Percentiles rank a stretch among this genome's conserved stretches.
phyloP scores from a whole-genome alignment of 1,140 invertebrate genomes.

The Nixonia krombeini region DNA sequence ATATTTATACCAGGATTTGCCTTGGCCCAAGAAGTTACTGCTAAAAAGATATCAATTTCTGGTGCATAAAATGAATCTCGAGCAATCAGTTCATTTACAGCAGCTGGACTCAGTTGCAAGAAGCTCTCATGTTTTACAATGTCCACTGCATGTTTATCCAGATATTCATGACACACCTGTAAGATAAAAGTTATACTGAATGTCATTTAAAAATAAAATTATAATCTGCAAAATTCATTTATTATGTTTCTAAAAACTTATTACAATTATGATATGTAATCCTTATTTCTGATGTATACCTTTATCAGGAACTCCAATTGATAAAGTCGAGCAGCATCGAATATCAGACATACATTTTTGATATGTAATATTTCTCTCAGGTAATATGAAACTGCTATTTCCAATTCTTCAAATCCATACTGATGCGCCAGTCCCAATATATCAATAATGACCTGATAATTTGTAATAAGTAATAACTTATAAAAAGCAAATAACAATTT shows the following conservation, averaged over 20 bases:
- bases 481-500: no score
- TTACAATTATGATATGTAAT: no score
- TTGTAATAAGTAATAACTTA: no score
- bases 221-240: slow-evolving; percentile 49
- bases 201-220: no score
- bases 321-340: slow-evolving; percentile 89
- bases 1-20: slow-evolving; percentile 79
- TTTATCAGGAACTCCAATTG: slow-evolving; percentile 75
- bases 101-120: slow-evolving; percentile 83
- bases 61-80: slow-evolving; percentile 96
- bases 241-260: no score
- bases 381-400: slow-evolving; percentile 93
- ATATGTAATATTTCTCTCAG: slow-evolving; percentile 88
- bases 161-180: slow-evolving; percentile 83
- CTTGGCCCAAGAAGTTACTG: slow-evolving; percentile 88
- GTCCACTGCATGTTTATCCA: slow-evolving; percentile 89
- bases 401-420: slow-evolving; percentile 94
- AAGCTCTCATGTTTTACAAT: slow-evolving; percentile 90
- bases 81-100: slow-evolving; percentile 86
- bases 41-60: slow-evolving; percentile 95
- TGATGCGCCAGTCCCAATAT: slow-evolving; percentile 86
- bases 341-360: slow-evolving; percentile 92
- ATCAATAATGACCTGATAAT: slow-evolving; percentile 61
- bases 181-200: no score
- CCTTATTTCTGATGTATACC: no score